These are phyloP conservation scores for Pocillopora meandrina DNA, from an alignment of 92 coral and sea anemone genomes.

Conservation along the genomic window DNA sequence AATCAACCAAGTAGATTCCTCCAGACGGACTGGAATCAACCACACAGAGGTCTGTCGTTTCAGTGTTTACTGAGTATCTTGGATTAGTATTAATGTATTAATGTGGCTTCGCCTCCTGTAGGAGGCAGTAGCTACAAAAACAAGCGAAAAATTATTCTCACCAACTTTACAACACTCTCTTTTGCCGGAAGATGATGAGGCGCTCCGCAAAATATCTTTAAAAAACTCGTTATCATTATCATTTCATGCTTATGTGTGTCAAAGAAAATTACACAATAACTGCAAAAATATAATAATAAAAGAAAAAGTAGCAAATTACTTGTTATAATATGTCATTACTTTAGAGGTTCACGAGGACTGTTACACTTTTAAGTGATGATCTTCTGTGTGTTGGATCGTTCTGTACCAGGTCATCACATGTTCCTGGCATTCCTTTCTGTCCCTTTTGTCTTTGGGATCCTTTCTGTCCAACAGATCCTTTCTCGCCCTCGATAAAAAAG, in stretches of 20 bases:
- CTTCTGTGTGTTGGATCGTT: not conserved
- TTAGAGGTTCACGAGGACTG: no score
- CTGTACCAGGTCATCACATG: not conserved
- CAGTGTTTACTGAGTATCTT: no score
- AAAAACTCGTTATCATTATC: not conserved
- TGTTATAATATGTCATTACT: no score
- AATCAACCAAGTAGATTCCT: conserved; percentile 39
- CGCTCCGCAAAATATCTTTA: not conserved
- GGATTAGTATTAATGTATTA: no score
- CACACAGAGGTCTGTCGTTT: not conserved
- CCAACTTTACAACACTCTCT: no score
- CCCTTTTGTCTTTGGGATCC: not conserved
- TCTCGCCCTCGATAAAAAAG: no score
- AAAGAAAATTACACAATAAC: not conserved
- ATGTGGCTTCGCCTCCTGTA: no score
- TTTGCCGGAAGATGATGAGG: no score
- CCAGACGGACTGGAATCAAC: conserved; percentile 25
- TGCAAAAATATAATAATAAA: not conserved
- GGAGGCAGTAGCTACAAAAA: no score
- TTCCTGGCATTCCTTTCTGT: conserved; percentile 33
- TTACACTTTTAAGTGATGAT: not conserved
- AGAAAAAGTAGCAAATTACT: no score
- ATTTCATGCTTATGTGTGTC: not conserved
- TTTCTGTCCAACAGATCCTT: no score
- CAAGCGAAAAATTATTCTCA: no score